Base-by-base conservation (phyloP, 2,888 invertebrate genomes). In the Metellina segmentata region DNA sequence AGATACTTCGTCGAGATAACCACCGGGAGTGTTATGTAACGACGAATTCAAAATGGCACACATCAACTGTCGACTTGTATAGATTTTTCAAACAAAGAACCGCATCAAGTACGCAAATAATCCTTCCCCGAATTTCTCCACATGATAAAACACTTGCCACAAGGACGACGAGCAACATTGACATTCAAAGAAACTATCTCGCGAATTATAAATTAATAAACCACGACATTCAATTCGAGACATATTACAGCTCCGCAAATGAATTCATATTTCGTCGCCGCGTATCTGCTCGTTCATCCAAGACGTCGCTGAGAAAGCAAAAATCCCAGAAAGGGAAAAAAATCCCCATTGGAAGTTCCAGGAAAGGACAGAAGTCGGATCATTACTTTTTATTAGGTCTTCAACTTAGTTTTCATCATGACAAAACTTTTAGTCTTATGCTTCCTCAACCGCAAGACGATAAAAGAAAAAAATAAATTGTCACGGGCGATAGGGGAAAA, bases 341-440 rank as follows among this genome's bases (percentile, higher is more conserved):
- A 74, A 85, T 51, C 51, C n/a, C 34, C 70, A 70, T 81, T 70
- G 49, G 70, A 72, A 82, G 71, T 82, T 82, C 72, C 71, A 20
- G 82, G 51, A 51, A 71, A 19, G 48, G 82, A 82, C 82, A 82
- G 19, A 86, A 83, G 75, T 81, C 48, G 88, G 79, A 74, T 74
- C 79, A 81, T 81, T 88, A 72, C 88, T 88, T 88, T 88, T 88
- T 88, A 81, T 88, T 81, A 75, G 74, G 81, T 88, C 81, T 81
- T 88, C 81, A 81, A 75, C 81, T 88, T 75, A 88, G 88, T 88
- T 88, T 88, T 88, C 88, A 88, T 81, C 88, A 88, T 81, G 81
- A 81, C 88, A 88, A 81, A 88, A 88, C 81, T 88, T 88, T 88
- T 79, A 81, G 88, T 88, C 74, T 88, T 72, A 69, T 75, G 88